Base-by-base conservation (phyloP, 2,113 vertebrate species). In the Odobenus rosmarus region DNA sequence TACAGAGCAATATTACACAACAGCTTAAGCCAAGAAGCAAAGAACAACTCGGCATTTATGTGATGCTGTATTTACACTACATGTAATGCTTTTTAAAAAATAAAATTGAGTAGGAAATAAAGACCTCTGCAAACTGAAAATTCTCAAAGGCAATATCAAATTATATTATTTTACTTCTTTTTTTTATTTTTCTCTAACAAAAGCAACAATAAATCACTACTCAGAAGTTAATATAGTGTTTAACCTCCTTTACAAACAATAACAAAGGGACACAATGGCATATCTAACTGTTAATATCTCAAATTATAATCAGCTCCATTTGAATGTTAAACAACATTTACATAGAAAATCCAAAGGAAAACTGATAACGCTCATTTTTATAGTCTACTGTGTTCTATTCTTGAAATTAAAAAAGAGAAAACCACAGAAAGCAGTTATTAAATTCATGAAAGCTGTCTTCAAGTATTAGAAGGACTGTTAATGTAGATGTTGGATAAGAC, bases 291-390 rank as follows among this genome's bases (percentile, higher is more conserved):
- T 97, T 98, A 98, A 98, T 98, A 98, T 98, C 97, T 98, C 97
- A 98, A 98, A 98, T 98, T 98, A 98, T 98, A 98, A 98, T 98
- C 98, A 98, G 97, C 94, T 98, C 96, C 97, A 97, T 98, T 98
- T 97, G 88, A 98, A 97, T 98, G 97, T 98, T 97, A 98, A 97
- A 96, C 95, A 98, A 98, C 96, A 97, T 97, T 97, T 98, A 97
- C 97, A 98, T 94, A 97, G 95, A 97, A 97, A 98, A 98, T 97
- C 97, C 96, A 98, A 98, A 93, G 92, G 95, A 97, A 97, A 95
- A 97, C 95, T 97, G 97, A 98, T 98, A 98, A 96, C 69, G 59
- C 96, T 97, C 95, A 97, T 97, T 97, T 98, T 97, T 95, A 96
- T 92, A 95, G 92, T 95, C 96, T 96, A 96, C 97, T 97, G 92